Conservation (phyloP, 2,888 invertebrate genomes). For the Ormyrus labotus region DNA sequence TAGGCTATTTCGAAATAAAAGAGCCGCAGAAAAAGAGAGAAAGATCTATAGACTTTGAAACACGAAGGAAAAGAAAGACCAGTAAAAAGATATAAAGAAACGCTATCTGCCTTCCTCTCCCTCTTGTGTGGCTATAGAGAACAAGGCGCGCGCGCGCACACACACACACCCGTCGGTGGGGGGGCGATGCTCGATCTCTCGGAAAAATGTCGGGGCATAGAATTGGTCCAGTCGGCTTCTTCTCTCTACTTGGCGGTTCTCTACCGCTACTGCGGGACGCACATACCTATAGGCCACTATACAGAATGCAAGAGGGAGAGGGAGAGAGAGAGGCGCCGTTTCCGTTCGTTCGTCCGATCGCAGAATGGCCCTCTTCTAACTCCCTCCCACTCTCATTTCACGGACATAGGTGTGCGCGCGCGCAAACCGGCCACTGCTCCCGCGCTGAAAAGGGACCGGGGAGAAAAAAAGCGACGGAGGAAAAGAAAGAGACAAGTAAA, state of each 20-base stretch:
- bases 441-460: background rate
- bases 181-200: conserved; percentile 57
- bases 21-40: conserved; percentile 12
- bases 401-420: background rate
- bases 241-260: conserved; percentile 55
- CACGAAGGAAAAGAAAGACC: background rate
- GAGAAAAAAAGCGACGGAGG: background rate
- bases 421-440: conserved; percentile 18
- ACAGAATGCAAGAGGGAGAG: too few species aligned
- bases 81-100: conserved; percentile 16
- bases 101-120: background rate
- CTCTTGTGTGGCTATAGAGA: conserved; percentile 1
- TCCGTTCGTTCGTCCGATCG: conserved; percentile 47
- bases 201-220: conserved; percentile 60
- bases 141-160: background rate
- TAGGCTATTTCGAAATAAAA: conserved; percentile 21
- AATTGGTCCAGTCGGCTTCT: conserved; percentile 56
- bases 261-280: conserved; percentile 30
- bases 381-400: conserved; percentile 1
- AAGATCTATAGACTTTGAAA: conserved; percentile 9
- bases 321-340: conserved; percentile 41
- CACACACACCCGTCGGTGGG: background rate
- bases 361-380: background rate
- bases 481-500: conserved; percentile 52
- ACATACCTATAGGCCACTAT: background rate